Percentiles rank a stretch among this genome's conserved stretches.
phyloP scores from a whole-genome alignment of 2,888 invertebrate species.

The Micropterix aruncella region DNA sequence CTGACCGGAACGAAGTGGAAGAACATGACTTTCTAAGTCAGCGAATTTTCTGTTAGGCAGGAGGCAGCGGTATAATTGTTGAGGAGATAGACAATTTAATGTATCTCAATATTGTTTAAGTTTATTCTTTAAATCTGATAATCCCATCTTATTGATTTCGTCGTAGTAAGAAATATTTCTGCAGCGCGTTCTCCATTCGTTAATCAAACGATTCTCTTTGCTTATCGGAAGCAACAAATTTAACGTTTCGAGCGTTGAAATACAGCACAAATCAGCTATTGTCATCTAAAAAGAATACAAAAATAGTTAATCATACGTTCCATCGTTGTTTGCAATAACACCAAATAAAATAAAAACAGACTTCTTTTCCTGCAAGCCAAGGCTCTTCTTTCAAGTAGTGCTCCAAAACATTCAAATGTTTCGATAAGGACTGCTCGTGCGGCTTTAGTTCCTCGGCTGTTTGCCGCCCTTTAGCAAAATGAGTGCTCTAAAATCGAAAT shows the following conservation, averaged over 20 bases:
- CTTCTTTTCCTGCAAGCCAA: slow-evolving; percentile 26
- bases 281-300: slow-evolving; percentile 20
- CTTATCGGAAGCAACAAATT: slow-evolving; percentile 24
- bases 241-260: slow-evolving; percentile 29
- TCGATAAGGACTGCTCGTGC: not conserved
- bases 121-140: slow-evolving; percentile 5
- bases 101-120: too few relatives aligned
- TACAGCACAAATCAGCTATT: slow-evolving; percentile 21
- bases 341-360: slow-evolving; percentile 12
- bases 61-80: too few relatives aligned
- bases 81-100: too few relatives aligned
- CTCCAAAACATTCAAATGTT: slow-evolving; percentile 22
- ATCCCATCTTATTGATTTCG: slow-evolving; percentile 16
- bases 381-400: slow-evolving; percentile 15
- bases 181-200: slow-evolving; percentile 25
- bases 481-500: not conserved
- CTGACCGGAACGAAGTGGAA: too few relatives aligned
- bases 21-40: too few relatives aligned
- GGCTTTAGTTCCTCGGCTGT: not conserved
- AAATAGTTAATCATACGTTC: not conserved
- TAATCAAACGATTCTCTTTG: slow-evolving; percentile 21
- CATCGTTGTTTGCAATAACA: not conserved
- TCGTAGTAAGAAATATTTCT: slow-evolving; percentile 19
- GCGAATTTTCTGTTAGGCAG: too few relatives aligned
- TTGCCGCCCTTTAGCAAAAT: not conserved